These are phyloP conservation scores for Neotoxoptera formosana DNA, from an alignment of 1,140 invertebrate species.

Conservation along the genomic window DNA sequence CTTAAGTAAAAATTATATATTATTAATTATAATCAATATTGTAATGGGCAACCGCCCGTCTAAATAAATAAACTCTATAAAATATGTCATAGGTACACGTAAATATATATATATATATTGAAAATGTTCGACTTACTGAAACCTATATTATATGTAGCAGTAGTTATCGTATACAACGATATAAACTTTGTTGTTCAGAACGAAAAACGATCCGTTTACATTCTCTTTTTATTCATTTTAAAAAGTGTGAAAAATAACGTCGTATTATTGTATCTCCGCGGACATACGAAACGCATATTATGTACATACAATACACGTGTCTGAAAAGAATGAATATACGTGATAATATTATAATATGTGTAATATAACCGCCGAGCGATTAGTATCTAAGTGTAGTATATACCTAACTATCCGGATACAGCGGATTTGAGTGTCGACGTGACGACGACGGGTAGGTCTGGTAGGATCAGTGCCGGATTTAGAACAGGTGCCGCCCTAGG, in stretches of 20 bases:
- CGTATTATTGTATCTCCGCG: background rate
- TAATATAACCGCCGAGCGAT: background rate
- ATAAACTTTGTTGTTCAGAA: background rate
- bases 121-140: background rate
- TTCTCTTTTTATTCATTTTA: constrained; percentile 15
- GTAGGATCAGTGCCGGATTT: no score
- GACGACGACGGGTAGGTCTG: no score
- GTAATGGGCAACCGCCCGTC: no score
- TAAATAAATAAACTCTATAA: background rate
- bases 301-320: background rate
- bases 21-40: no score
- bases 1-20: no score
- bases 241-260: background rate
- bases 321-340: background rate
- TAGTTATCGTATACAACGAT: background rate
- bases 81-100: background rate
- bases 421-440: background rate
- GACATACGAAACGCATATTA: background rate
- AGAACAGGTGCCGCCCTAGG: no score
- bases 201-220: background rate
- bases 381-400: background rate
- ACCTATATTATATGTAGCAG: background rate
- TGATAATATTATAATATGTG: background rate
- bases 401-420: background rate
- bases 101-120: background rate